A percentile compares a stretch with the other conserved stretches of the same genome.
These are phyloP conservation scores for Silvanus unidentatus DNA, from an alignment of 2,888 invertebrate species.

Conservation along the genomic window DNA sequence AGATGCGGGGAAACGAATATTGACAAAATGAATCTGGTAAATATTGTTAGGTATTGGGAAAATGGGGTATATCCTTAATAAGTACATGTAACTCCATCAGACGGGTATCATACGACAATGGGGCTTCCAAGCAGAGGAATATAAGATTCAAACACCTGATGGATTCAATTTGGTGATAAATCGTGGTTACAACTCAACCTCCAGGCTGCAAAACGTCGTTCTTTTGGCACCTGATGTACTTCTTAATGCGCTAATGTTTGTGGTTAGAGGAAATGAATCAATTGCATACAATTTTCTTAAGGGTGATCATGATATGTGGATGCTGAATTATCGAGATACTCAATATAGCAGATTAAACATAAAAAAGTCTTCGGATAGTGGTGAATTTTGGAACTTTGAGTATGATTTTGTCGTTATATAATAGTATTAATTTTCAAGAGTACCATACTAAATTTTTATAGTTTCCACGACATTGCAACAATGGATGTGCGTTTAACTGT, in stretches of 20 bases:
- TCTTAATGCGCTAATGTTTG: constrained; percentile 13
- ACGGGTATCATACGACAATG: neutral
- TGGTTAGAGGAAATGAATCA: constrained; percentile 14
- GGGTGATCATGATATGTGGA: constrained; percentile 48
- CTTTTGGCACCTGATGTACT: constrained; percentile 14
- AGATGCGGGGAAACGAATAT: no score
- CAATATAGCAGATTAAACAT: constrained; percentile 15
- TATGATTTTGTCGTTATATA: no score
- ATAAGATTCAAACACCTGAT: constrained; percentile 42
- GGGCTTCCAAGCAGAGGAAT: constrained; percentile 30
- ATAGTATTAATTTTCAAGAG: no score
- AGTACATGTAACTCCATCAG: neutral
- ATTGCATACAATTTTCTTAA: constrained; percentile 32
- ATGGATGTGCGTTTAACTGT: constrained; percentile 47
- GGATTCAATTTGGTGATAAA: constrained; percentile 40
- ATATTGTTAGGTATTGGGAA: no score
- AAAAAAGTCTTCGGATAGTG: no score
- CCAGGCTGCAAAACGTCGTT: neutral
- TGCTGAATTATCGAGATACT: constrained; percentile 34
- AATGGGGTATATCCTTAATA: no score
- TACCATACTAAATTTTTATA: no score
- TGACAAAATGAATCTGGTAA: no score
- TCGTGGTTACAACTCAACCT: constrained; percentile 4
- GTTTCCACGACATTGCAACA: neutral
- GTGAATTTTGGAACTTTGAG: no score